These are phyloP conservation scores for Aphaenogaster ashmeadi DNA, from an alignment of 1,140 invertebrate species.

Conservation along the genomic window DNA sequence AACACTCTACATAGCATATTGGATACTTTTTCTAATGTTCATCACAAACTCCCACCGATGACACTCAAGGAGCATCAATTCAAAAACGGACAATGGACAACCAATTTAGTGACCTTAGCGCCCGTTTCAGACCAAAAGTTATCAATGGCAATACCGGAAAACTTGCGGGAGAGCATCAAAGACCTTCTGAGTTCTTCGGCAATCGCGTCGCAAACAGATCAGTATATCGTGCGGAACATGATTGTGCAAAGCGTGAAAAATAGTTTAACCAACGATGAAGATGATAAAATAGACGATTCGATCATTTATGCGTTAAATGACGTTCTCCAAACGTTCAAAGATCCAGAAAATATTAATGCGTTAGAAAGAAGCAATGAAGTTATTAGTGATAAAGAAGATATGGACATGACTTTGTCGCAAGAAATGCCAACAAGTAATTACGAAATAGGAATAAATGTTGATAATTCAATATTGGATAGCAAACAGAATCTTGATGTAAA, in stretches of 20 bases:
- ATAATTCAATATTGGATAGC: not conserved
- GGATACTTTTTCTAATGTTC: not conserved
- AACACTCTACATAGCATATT: slow-evolving; percentile 63
- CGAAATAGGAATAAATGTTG: not conserved
- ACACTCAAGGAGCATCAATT: slow-evolving; percentile 65
- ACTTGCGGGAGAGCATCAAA: slow-evolving; percentile 48
- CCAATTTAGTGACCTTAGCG: slow-evolving; percentile 43
- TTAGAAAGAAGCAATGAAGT: not conserved
- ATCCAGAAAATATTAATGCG: not conserved
- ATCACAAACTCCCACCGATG: slow-evolving; percentile 44
- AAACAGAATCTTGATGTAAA: not conserved
- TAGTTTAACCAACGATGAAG: slow-evolving; percentile 58
- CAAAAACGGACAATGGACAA: slow-evolving; percentile 58
- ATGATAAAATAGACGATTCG: slow-evolving; percentile 66
- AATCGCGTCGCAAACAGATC: slow-evolving; percentile 68
- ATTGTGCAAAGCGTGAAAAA: slow-evolving; percentile 78
- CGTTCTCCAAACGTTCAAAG: slow-evolving; percentile 52
- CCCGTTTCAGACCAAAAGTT: not conserved
- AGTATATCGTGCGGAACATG: slow-evolving; percentile 76
- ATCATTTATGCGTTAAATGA: slow-evolving; percentile 71
- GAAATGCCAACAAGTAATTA: not conserved
- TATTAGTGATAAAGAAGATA: not conserved
- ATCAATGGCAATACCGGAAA: not conserved
- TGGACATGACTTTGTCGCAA: not conserved
- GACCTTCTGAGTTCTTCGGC: slow-evolving; percentile 72